Percentiles rank a stretch among this genome's conserved stretches.
These are phyloP conservation scores for Rhinophrynus dorsalis DNA, from an alignment of 2,797 vertebrate genomes.

Conservation along the genomic window DNA sequence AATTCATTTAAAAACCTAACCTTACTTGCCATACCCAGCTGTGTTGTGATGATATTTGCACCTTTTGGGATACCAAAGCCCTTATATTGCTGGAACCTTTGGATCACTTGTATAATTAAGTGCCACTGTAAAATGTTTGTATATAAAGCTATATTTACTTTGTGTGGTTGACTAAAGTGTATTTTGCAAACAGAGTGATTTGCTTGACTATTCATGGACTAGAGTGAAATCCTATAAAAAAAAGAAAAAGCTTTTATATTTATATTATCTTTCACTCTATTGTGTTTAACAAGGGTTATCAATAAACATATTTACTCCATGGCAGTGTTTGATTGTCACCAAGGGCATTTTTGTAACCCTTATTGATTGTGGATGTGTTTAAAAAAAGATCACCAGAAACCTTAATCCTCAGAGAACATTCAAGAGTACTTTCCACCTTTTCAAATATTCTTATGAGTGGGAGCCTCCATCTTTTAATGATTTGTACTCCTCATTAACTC, in stretches of 20 bases:
- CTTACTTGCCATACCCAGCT: too few relatives aligned
- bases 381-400: too few relatives aligned
- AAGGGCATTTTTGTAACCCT: too few relatives aligned
- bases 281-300: slow-evolving; percentile 64
- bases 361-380: too few relatives aligned
- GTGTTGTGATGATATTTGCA: background rate
- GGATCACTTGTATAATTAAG: slow-evolving; percentile 57
- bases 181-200: slow-evolving; percentile 51
- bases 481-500: too few relatives aligned
- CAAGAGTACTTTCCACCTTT: too few relatives aligned
- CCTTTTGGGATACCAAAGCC: slow-evolving; percentile 35
- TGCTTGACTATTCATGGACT: slow-evolving; percentile 61
- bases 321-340: slow-evolving; percentile 30
- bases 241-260: slow-evolving; percentile 57
- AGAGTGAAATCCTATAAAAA: slow-evolving; percentile 55
- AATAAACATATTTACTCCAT: slow-evolving; percentile 68
- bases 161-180: slow-evolving; percentile 51
- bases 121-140: slow-evolving; percentile 54
- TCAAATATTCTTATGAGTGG: too few relatives aligned
- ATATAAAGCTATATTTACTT: slow-evolving; percentile 52
- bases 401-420: too few relatives aligned
- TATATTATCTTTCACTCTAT: slow-evolving; percentile 56
- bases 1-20: too few relatives aligned
- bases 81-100: slow-evolving; percentile 58
- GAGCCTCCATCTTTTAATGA: too few relatives aligned